Conservation (phyloP, 1,140 invertebrate species). For the Drosophila simulans region DNA sequence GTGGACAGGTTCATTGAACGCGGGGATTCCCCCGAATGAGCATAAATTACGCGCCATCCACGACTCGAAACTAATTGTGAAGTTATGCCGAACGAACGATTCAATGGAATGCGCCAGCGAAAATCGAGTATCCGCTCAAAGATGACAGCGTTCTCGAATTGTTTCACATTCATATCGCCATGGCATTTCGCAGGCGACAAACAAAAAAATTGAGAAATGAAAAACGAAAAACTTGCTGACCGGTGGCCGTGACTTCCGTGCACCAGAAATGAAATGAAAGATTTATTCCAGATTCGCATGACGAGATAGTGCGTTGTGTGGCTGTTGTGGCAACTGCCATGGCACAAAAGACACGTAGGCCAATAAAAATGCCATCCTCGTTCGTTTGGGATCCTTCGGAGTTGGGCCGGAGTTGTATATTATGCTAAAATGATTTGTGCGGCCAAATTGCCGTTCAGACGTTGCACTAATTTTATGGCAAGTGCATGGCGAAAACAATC, state of each 20-base stretch:
- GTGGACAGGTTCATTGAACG: conserved; percentile 61
- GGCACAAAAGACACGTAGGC: conserved; percentile 71
- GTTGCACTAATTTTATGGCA: conserved; percentile 62
- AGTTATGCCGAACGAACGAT: conserved; percentile 55
- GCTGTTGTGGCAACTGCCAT: conserved; percentile 32
- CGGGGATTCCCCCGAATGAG: conserved; percentile 35
- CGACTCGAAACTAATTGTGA: conserved; percentile 62
- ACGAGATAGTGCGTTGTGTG: conserved; percentile 52
- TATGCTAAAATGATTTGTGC: conserved; percentile 76
- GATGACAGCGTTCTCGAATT: conserved; percentile 18
- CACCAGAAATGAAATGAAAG: conserved; percentile 67
- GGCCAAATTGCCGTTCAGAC: conserved; percentile 29
- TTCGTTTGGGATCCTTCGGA: conserved; percentile 25
- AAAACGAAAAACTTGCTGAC: conserved; percentile 50
- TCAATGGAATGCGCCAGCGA: conserved; percentile 14
- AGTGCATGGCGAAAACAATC: conserved; percentile 49
- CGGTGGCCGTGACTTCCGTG: conserved; percentile 71
- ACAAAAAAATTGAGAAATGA: conserved; percentile 28
- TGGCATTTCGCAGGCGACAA: conserved; percentile 26
- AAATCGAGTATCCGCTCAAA: conserved; percentile 11
- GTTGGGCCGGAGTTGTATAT: conserved; percentile 37
- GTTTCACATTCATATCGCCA: conserved; percentile 52
- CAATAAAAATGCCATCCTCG: conserved; percentile 73
- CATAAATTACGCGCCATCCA: conserved; percentile 47
- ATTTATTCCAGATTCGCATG: conserved; percentile 79